Evolutionary conservation across 2,888 invertebrate species (phyloP), one percentile per base, ranked within the genome.

Genomic region (Lordiphosa andalusiaca): DNA sequence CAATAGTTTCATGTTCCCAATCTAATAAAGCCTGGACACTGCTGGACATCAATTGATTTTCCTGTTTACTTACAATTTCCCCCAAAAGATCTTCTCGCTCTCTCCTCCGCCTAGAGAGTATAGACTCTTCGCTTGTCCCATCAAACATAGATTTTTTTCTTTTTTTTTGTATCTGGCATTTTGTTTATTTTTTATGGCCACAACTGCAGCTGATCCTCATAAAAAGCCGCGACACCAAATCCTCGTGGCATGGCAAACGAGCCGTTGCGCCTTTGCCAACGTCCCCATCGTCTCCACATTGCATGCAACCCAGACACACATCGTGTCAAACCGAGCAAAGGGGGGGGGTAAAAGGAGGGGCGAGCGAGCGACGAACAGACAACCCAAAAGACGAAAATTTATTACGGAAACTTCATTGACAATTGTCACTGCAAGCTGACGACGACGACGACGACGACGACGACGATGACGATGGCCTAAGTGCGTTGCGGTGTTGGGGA

Each of bases 391-490:
- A 77, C 76, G 78, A 78, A 85, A 87, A 86, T 87, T 86, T 87
- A 86, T 87, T 87, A 87, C 83, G 84, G 82, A 87, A 85, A 86
- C 84, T 85, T 86, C 86, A 85, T 84, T 87, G 87, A 85, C 85
- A 86, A 86, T 87, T 85, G 85, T 86, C 85, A 82, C 75, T 84
- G 85, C 82, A 76, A 77, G 84, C 84, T 82, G 76, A 75, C 71
- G 67, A 51, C 69, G 67, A 54, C 59, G 78, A 67, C 71, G 25
- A 25, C 49, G 65, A 51, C 37, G 41, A 47, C n/a, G n/a, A 54
- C 59, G 78, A 67, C 71, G 25, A 25, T 52, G 65, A 51, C 37
- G 41, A 47, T 19, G 55, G 23, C 46, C 54, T 77, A 82, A 77
- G 76, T 77, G 76, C 83, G 76, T 77, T 82, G 83, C 76, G 76